Percentiles rank a stretch among this genome's conserved stretches.
Conservation (phyloP, 2,888 invertebrate genomes). For the Drosophila nr. perissopoda region DNA sequence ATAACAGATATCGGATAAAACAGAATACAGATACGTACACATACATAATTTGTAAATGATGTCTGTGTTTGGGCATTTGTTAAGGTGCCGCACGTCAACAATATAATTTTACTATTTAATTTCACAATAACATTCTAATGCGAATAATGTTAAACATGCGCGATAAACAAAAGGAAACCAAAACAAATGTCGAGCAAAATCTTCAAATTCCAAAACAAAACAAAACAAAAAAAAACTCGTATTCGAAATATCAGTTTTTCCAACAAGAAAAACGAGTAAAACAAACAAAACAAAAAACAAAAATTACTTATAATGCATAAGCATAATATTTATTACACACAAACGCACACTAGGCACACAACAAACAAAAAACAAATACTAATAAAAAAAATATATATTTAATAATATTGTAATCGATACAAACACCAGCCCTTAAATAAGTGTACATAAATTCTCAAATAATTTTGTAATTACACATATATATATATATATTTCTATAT, state of each 20-base stretch:
- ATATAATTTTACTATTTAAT: conserved; percentile 30
- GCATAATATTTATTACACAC: conserved; percentile 69
- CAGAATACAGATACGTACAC: conserved; percentile 28
- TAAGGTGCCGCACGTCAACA: conserved; percentile 32
- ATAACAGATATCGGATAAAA: conserved; percentile 16
- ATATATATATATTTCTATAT: conserved; percentile 50
- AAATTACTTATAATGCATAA: conserved; percentile 44
- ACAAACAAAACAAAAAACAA: conserved; percentile 27
- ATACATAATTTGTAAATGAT: conserved; percentile 35
- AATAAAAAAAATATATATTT: conserved; percentile 8
- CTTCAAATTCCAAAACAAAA: conserved; percentile 45
- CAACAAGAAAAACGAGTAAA: conserved; percentile 33
- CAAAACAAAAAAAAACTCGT: conserved; percentile 43
- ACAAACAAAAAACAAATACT: conserved; percentile 15
- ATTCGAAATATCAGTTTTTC: conserved; percentile 69
- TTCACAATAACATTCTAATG: conserved; percentile 53
- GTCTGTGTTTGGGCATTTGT: conserved; percentile 37
- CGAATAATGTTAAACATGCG: conserved; percentile 70
- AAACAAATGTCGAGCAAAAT: conserved; percentile 40
- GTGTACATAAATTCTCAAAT: conserved; percentile 73
- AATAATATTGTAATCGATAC: conserved; percentile 14
- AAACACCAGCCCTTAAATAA: conserved; percentile 31
- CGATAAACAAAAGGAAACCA: conserved; percentile 44
- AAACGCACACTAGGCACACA: conserved; percentile 54
- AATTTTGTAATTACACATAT: conserved; percentile 74